Evolutionary conservation across 2,888 invertebrate genomes (phyloP).

Genomic region (Steinernema carpocapsae): DNA sequence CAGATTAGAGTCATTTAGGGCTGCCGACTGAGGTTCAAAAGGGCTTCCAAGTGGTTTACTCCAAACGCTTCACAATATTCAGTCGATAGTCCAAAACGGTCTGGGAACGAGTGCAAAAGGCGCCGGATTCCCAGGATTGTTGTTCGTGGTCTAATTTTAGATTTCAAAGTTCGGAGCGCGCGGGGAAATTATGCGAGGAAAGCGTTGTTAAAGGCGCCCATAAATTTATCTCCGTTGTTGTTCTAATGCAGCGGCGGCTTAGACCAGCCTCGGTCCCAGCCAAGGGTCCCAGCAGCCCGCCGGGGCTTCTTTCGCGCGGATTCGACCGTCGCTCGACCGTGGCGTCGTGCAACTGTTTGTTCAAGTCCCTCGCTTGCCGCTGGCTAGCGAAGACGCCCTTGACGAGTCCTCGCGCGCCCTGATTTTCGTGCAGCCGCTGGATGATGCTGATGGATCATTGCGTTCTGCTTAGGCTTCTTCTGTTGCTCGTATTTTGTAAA

Average conservation of each 20-base stretch:
- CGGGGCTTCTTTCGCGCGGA: neutral
- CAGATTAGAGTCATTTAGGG: too few relatives aligned
- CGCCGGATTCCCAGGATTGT: too few relatives aligned
- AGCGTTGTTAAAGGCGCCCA: neutral
- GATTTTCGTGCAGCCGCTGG: conserved; percentile 5
- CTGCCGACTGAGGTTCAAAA: too few relatives aligned
- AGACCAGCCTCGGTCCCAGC: too few relatives aligned
- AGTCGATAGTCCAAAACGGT: too few relatives aligned
- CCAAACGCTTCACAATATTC: too few relatives aligned
- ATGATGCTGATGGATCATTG: neutral
- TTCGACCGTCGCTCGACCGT: conserved; percentile 8
- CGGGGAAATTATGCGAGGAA: neutral
- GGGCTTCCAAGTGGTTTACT: too few relatives aligned
- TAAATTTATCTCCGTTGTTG: neutral
- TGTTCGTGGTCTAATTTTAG: too few relatives aligned
- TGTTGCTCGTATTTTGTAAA: neutral
- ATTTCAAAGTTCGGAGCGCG: neutral
- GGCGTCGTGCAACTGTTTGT: conserved; percentile 18
- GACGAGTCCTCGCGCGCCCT: conserved; percentile 2
- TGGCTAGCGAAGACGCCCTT: conserved; percentile 8
- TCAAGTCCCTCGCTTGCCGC: conserved; percentile 20
- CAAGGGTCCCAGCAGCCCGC: too few relatives aligned
- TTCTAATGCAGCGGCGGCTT: neutral
- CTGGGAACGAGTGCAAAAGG: too few relatives aligned
- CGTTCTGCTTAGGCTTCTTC: conserved; percentile 28